Evolutionary conservation across 2,113 vertebrate species (phyloP), one percentile per base, ranked within the genome.

Genomic region (Mixornis gularis): DNA sequence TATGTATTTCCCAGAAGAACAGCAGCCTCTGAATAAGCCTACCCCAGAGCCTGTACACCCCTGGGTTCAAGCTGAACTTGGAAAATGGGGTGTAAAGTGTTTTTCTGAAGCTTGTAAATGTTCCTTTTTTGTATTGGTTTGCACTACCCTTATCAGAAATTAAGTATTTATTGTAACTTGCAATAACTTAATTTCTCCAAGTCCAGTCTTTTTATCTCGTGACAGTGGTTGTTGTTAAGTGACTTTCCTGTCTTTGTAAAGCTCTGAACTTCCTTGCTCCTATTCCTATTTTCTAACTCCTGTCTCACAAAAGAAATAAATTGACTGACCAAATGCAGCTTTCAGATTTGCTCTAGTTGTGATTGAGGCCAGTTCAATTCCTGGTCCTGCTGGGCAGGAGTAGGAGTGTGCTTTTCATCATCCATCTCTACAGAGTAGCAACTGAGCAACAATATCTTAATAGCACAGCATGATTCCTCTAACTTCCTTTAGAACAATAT

Each of bases 31-130:
- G 36, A n/a, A 11, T 19, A 22, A 56, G 8, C 7, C 12, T 6
- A 0, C 1, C 1, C 15, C 9, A 29, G 20, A 72, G 6, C 9
- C 48, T n/a, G 18, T 65, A 40, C 1, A 7, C 5, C 1, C 7
- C 8, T 55, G 29, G 12, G 5, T 8, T 72, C 17, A 68, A 48
- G 20, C 3, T 63, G 26, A 72, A 30, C 13, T 10, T 32, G 20
- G 22, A 20, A 65, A 77, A 60, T 15, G 20, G 9, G 7, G 1
- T 19, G 16, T 22, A 26, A 71, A 82, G 16, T 16, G 1, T 56
- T 85, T 59, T 88, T 32, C 66, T 1, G 1, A 72, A 25, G 9
- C 7, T 17, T 55, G 10, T 26, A 44, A 21, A 8, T 64, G 4
- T 18, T 76, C 11, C 2, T 68, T 44, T 55, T 55, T 38, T 26